Evolutionary conservation across 1,140 invertebrate genomes (phyloP).

Genomic region (Drosophila sturtevanti): DNA sequence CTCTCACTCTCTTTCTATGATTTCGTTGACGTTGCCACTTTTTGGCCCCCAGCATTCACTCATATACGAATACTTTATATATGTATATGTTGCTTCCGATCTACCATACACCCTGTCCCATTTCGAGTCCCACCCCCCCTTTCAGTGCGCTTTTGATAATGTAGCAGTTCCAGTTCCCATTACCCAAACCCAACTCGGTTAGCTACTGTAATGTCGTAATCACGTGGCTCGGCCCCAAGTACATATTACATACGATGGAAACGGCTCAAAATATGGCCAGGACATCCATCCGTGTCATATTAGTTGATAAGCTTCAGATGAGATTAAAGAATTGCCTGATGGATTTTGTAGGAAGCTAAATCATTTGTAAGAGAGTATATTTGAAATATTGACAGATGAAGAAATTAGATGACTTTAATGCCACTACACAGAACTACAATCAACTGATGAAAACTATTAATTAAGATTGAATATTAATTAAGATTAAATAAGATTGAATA

Average conservation of each 20-base stretch:
- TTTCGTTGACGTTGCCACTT: constrained; percentile 38
- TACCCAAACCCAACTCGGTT: constrained; percentile 17
- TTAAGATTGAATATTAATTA: no score
- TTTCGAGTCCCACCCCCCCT: not conserved
- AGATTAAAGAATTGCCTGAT: constrained; percentile 34
- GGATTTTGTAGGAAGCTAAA: constrained; percentile 31
- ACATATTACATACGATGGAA: constrained; percentile 47
- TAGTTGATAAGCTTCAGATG: not conserved
- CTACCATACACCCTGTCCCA: not conserved
- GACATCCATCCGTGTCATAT: constrained; percentile 15
- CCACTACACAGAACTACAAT: not conserved
- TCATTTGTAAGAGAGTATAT: not conserved
- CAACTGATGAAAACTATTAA: not conserved
- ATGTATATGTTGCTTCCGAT: not conserved
- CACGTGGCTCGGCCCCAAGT: constrained; percentile 53
- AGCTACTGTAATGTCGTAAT: constrained; percentile 49
- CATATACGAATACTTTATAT: not conserved
- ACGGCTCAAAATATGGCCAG: not conserved
- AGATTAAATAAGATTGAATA: no score
- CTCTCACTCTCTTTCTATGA: constrained; percentile 9
- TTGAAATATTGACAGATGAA: not conserved
- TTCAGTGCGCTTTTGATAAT: constrained; percentile 29
- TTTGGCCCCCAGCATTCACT: constrained; percentile 10
- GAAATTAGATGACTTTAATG: not conserved
- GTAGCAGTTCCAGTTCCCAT: not conserved